Percentiles rank a stretch among this genome's conserved stretches.
Evolutionary conservation across 2,888 invertebrate genomes (phyloP).

Genomic region (Trachelus iudaicus): DNA sequence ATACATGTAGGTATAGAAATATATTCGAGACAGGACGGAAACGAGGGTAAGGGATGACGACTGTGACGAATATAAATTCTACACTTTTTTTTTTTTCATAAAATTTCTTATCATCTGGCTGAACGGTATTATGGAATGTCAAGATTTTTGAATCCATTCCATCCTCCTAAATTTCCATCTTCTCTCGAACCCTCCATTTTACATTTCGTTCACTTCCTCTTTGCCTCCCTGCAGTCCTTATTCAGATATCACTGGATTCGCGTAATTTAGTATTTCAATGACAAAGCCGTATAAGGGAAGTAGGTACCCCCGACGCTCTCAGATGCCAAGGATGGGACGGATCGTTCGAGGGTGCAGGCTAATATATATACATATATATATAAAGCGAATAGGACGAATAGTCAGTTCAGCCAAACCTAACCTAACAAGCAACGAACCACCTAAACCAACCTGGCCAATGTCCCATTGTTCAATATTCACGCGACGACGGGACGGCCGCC

Average conservation of each 20-base stretch:
- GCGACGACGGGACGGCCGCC: neutral
- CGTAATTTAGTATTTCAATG: conserved; percentile 9
- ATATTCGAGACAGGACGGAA: neutral
- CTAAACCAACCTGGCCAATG: neutral
- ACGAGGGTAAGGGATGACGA: neutral
- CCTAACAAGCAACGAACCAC: neutral
- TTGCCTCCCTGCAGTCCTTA: neutral
- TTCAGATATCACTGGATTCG: neutral
- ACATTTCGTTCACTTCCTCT: neutral
- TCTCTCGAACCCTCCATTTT: neutral
- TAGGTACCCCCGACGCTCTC: neutral
- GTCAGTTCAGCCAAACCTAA: neutral
- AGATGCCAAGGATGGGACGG: neutral
- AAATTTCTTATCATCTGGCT: neutral
- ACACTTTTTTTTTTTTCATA: neutral
- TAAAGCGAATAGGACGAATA: neutral
- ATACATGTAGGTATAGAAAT: neutral
- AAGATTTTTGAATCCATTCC: neutral
- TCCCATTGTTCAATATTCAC: neutral
- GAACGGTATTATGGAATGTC: neutral
- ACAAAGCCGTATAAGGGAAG: neutral
- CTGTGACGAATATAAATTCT: neutral
- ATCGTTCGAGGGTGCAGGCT: neutral
- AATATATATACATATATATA: neutral
- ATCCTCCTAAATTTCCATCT: neutral